These are phyloP conservation scores for Acleris emargana DNA, from an alignment of 2,888 invertebrate genomes.

Conservation along the genomic window DNA sequence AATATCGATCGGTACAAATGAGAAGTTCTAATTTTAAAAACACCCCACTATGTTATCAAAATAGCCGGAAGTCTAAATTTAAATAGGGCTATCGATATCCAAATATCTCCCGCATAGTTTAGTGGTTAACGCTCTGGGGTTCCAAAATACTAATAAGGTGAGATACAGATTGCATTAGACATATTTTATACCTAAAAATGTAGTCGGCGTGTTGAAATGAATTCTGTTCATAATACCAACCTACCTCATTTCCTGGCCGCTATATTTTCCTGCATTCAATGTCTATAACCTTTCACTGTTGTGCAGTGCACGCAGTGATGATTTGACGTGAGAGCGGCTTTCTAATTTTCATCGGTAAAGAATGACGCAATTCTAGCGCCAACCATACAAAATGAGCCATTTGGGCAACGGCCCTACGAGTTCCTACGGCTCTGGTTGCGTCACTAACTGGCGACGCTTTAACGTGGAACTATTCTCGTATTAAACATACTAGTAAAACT, in stretches of 20 bases:
- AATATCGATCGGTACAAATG: too few species aligned
- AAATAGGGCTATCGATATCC: constrained; percentile 12
- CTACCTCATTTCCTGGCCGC: constrained; percentile 21
- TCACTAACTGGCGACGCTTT: constrained; percentile 44
- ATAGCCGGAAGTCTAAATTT: constrained; percentile 12
- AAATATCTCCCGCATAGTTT: constrained; percentile 25
- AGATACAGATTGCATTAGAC: too few species aligned
- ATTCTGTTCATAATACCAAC: constrained; percentile 11
- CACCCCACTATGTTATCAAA: constrained; percentile 15
- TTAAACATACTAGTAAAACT: constrained; percentile 30
- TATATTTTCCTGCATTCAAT: constrained; percentile 25
- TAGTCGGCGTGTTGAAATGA: too few species aligned
- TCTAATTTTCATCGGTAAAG: constrained; percentile 67
- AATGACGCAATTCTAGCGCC: constrained; percentile 60
- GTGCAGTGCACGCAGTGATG: constrained; percentile 48
- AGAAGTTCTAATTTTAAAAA: neutral
- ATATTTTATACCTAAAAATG: too few species aligned
- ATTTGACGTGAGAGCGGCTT: constrained; percentile 60
- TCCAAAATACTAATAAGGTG: too few species aligned
- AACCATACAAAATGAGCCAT: constrained; percentile 51
- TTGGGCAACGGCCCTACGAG: constrained; percentile 53
- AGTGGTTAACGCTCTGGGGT: too few species aligned
- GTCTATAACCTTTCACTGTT: constrained; percentile 42
- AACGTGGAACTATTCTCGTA: constrained; percentile 35
- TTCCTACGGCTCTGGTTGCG: constrained; percentile 50